These are phyloP conservation scores for Drosophila athabasca DNA, from an alignment of 1,140 invertebrate species.

Conservation along the genomic window DNA sequence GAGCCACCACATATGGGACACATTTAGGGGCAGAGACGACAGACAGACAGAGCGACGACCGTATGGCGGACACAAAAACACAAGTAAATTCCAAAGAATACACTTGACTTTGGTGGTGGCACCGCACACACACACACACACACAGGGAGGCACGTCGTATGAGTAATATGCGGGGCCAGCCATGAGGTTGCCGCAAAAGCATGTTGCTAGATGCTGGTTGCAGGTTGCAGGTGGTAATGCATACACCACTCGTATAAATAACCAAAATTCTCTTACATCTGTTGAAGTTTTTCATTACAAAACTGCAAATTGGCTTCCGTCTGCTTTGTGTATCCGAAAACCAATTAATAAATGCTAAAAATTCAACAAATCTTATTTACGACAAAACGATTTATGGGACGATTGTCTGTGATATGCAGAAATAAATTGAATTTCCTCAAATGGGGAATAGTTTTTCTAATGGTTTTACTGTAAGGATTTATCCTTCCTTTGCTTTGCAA, in stretches of 20 bases:
- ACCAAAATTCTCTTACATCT: slow-evolving; percentile 51
- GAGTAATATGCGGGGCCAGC: slow-evolving; percentile 37
- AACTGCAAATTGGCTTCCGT: slow-evolving; percentile 73
- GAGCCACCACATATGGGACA: slow-evolving; percentile 55
- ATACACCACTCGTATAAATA: slow-evolving; percentile 53
- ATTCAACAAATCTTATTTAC: slow-evolving; percentile 36
- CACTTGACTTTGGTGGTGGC: slow-evolving; percentile 28
- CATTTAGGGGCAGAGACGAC: slow-evolving; percentile 58
- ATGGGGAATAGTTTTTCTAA: background rate
- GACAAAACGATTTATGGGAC: slow-evolving; percentile 22
- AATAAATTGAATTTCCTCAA: background rate
- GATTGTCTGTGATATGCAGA: slow-evolving; percentile 9
- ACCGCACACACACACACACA: slow-evolving; percentile 10
- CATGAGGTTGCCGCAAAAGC: background rate
- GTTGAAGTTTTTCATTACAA: slow-evolving; percentile 74
- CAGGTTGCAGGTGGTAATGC: slow-evolving; percentile 45
- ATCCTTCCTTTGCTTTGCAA: no score
- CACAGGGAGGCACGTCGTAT: slow-evolving; percentile 26
- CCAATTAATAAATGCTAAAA: slow-evolving; percentile 54
- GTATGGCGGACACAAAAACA: slow-evolving; percentile 31
- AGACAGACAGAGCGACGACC: slow-evolving; percentile 20
- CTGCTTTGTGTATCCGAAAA: slow-evolving; percentile 37
- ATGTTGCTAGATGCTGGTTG: no score
- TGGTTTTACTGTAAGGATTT: background rate
- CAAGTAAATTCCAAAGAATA: slow-evolving; percentile 40